Evolutionary conservation across 2,888 invertebrate genomes (phyloP).

Genomic region (Cheilosia urbana): DNA sequence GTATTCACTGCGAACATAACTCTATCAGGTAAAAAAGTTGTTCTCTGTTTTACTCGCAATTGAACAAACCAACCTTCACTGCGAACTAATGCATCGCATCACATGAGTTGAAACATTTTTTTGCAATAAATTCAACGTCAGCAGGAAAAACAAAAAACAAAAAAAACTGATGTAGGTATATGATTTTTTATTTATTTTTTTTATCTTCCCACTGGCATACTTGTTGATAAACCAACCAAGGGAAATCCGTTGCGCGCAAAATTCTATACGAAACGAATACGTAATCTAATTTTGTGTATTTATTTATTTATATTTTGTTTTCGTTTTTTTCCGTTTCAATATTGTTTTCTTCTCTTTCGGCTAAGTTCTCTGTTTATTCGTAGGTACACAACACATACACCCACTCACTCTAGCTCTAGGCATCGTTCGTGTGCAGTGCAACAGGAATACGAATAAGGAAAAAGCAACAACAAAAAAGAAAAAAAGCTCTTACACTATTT

Average conservation of each 20-base stretch:
- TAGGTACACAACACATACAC: background rate
- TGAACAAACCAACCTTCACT: too few relatives aligned
- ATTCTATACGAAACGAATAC: conserved; percentile 5
- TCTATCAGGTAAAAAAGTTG: too few relatives aligned
- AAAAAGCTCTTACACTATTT: conserved; percentile 19
- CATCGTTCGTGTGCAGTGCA: conserved; percentile 44
- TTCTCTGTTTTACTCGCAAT: too few relatives aligned
- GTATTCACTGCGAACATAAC: too few relatives aligned
- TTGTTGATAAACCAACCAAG: conserved; percentile 40
- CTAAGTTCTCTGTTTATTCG: conserved; percentile 29
- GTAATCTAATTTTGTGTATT: conserved; percentile 28
- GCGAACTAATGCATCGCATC: too few relatives aligned
- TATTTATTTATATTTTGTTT: conserved; percentile 14
- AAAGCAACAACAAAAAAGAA: background rate
- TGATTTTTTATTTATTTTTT: too few relatives aligned
- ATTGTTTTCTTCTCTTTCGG: conserved; percentile 17
- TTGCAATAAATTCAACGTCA: too few relatives aligned
- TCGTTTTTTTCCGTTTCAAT: conserved; percentile 5
- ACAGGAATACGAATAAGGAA: conserved; percentile 34
- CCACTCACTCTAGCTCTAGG: background rate
- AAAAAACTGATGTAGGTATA: too few relatives aligned
- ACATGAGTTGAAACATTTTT: too few relatives aligned
- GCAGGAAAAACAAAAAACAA: too few relatives aligned
- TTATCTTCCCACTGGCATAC: conserved; percentile 7
- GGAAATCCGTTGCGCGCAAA: conserved; percentile 33